Evolutionary conservation across 2,888 invertebrate species (phyloP), one percentile per base, ranked within the genome.

Genomic region (Diarsia mendica): DNA sequence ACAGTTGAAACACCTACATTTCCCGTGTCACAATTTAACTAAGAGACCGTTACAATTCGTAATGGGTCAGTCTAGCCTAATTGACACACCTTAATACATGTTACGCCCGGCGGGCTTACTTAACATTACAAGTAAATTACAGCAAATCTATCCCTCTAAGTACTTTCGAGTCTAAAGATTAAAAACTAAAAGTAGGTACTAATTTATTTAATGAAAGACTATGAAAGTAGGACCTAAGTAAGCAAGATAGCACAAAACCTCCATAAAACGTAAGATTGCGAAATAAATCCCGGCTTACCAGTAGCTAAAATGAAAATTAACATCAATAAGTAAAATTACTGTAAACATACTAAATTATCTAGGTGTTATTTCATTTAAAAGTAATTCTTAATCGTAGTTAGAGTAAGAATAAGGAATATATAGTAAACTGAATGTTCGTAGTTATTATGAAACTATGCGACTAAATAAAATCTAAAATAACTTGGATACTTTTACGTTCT

Each of bases 251-350:
- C 86, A 82, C 61, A 76, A 74, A 79, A 77, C 72, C 80, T 80
- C 79, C 66, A 79, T 81, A 83, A 70, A 79, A 70, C 66, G 78
- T 82, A 80, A 87, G 83, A 92, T 91, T 91, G 91, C 90, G 89
- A 86, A 81, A 88, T 71, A 79, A 73, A 90, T 89, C 90, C 90
- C 91, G 90, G 89, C 89, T 87, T 86, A 86, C 53, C 61, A 77
- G 70, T 75, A 81, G 64, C 67, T 80, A 78, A 76, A 72, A 55
- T 74, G 73, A 82, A 82, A 68, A 60, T 61, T 46, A 67, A 75
- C 20, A 84, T 72, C 65, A 66, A 11, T 61, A 67, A 46, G 58
- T 71, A 33, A 65, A 33, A 51, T 73, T 74, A 77, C 55, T 58
- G 3, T 72, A 69, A 13, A 66, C n/a, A 68, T n/a, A 72, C 67